A percentile compares a stretch with the other conserved stretches of the same genome.
Evolutionary conservation across 2,888 invertebrate species (phyloP).

Genomic region (Drosophila siamana): DNA sequence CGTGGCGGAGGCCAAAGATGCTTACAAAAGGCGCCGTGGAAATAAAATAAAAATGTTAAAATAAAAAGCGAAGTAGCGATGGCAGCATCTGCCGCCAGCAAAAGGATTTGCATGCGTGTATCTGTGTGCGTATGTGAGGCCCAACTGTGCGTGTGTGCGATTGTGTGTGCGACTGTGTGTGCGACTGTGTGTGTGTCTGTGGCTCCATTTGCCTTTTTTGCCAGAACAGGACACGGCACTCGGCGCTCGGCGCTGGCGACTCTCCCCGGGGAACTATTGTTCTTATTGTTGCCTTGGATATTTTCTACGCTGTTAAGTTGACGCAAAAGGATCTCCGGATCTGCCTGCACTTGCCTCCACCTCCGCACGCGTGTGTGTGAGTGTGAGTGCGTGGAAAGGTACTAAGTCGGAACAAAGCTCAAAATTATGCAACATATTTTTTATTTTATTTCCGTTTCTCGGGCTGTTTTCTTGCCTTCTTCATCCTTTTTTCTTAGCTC

Average conservation of each 20-base stretch:
- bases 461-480: conserved; percentile 34
- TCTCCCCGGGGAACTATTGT: conserved; percentile 83
- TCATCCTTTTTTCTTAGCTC: background rate
- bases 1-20: conserved; percentile 68
- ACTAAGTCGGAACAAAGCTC: conserved; percentile 82
- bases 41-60: conserved; percentile 78
- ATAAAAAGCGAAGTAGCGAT: conserved; percentile 48
- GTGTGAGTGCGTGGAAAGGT: conserved; percentile 66
- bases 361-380: conserved; percentile 18
- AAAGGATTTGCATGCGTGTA: conserved; percentile 76
- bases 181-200: conserved; percentile 17
- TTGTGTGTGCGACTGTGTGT: conserved; percentile 31
- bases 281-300: conserved; percentile 81
- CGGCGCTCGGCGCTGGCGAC: conserved; percentile 49
- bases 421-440: conserved; percentile 82
- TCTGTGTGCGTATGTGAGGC: conserved; percentile 31
- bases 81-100: conserved; percentile 72
- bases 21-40: conserved; percentile 74
- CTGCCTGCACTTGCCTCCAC: conserved; percentile 58
- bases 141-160: conserved; percentile 39
- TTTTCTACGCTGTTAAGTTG: conserved; percentile 81
- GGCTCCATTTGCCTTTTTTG: conserved; percentile 75
- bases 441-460: conserved; percentile 70
- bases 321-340: conserved; percentile 80
- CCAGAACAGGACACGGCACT: conserved; percentile 40